Percentiles rank a stretch among this genome's conserved stretches.
These are phyloP conservation scores for Gouania willdenowi DNA, from an alignment of 2,797 vertebrate genomes.

Conservation along the genomic window DNA sequence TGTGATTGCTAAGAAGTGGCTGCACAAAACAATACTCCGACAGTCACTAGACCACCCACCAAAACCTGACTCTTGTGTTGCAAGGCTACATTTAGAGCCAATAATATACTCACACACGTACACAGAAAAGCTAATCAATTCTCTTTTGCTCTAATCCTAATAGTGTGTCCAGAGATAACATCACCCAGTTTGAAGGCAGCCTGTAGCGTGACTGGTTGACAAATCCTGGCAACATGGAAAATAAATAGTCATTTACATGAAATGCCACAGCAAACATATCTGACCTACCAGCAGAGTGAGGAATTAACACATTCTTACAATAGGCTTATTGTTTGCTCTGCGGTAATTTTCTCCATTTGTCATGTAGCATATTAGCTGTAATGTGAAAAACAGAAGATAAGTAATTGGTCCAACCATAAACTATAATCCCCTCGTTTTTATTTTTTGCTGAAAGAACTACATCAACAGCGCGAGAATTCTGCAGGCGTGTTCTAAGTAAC, in stretches of 20 bases:
- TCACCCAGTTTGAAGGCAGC: constrained; percentile 27
- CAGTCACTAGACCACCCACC: too few relatives aligned
- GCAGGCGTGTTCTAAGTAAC: too few relatives aligned
- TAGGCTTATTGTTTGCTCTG: constrained; percentile 41
- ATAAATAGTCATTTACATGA: constrained; percentile 26
- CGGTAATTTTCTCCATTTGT: constrained; percentile 49
- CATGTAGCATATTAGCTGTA: constrained; percentile 35
- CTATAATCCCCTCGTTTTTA: constrained; percentile 44
- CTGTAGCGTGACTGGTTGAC: constrained; percentile 26
- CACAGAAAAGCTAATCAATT: constrained; percentile 10
- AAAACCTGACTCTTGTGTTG: too few relatives aligned
- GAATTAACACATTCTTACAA: constrained; percentile 38
- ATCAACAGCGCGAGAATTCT: too few relatives aligned
- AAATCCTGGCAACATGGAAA: constrained; percentile 47
- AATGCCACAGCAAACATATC: constrained; percentile 16
- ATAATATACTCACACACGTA: not conserved
- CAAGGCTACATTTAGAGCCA: too few relatives aligned
- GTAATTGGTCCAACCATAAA: constrained; percentile 30
- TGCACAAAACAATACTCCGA: too few relatives aligned
- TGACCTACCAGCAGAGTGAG: constrained; percentile 26
- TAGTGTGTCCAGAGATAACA: constrained; percentile 21
- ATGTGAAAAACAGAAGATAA: constrained; percentile 42
- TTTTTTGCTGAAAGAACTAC: too few relatives aligned
- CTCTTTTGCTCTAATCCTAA: constrained; percentile 36
- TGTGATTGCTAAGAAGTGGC: too few relatives aligned